Conservation (phyloP, 2,113 vertebrate species). For the Calyptomena viridis region DNA sequence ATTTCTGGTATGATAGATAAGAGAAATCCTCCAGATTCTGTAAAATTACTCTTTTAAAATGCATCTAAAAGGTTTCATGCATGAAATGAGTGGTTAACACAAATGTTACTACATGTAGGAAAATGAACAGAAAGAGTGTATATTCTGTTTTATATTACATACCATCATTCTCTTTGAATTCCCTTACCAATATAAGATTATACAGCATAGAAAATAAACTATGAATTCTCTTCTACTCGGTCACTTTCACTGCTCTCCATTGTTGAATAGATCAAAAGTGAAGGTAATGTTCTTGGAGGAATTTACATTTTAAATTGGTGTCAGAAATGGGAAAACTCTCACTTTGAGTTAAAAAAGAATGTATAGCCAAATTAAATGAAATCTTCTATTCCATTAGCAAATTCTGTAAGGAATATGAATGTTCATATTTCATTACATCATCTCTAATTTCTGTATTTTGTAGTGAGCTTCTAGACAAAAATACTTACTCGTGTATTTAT, state of each 20-base stretch:
- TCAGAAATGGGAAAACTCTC: not conserved
- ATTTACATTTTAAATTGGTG: not conserved
- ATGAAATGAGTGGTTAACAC: not conserved
- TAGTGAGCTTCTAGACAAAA: not conserved
- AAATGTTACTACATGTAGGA: not conserved
- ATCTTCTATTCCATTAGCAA: not conserved
- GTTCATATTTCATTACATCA: not conserved
- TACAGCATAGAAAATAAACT: not conserved
- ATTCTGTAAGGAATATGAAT: not conserved
- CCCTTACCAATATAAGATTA: not conserved
- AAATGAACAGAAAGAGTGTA: not conserved
- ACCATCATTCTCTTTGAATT: not conserved
- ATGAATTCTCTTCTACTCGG: not conserved
- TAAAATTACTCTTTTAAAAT: slow-evolving; percentile 4
- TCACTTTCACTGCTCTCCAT: not conserved
- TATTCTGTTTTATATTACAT: not conserved
- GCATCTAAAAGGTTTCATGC: not conserved
- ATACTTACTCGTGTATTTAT: not conserved
- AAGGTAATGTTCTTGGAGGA: not conserved
- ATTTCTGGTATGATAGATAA: slow-evolving; percentile 1
- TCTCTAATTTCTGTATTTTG: not conserved
- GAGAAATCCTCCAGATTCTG: not conserved
- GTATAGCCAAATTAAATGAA: not conserved
- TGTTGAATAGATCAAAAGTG: not conserved
- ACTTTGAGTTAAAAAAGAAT: not conserved